Evolutionary conservation across 2,888 invertebrate genomes (phyloP).

Genomic region (Euphydryas editha): DNA sequence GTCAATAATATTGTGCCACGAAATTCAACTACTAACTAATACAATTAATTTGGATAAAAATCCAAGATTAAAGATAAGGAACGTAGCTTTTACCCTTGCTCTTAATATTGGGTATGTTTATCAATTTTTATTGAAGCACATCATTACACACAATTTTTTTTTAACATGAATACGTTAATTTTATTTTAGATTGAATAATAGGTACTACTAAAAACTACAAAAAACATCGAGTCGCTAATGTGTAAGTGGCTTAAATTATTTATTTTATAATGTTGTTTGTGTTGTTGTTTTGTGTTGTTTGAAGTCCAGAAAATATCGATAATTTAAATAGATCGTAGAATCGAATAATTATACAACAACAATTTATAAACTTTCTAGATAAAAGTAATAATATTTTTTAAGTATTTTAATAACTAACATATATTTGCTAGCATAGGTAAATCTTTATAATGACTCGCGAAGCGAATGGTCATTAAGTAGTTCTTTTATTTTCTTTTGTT

Average conservation of each 20-base stretch:
- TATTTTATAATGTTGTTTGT: too few species aligned
- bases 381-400: too few species aligned
- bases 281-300: too few species aligned
- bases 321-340: too few species aligned
- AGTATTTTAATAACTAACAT: too few species aligned
- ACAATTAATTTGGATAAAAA: neutral
- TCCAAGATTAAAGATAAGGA: neutral
- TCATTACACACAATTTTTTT: neutral
- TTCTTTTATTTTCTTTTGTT: too few species aligned
- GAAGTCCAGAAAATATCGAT: too few species aligned
- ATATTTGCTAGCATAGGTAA: too few species aligned
- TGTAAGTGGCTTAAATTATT: neutral
- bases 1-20: conserved; percentile 8
- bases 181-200: neutral
- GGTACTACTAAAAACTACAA: conserved; percentile 1
- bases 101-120: neutral
- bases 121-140: neutral
- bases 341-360: too few species aligned
- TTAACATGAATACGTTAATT: neutral
- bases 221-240: neutral
- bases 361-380: too few species aligned
- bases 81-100: neutral
- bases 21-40: neutral
- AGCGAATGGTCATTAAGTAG: too few species aligned
- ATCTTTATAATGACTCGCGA: too few species aligned